Base-by-base conservation (phyloP, 1,140 invertebrate species). In the Drosophila simulans region DNA sequence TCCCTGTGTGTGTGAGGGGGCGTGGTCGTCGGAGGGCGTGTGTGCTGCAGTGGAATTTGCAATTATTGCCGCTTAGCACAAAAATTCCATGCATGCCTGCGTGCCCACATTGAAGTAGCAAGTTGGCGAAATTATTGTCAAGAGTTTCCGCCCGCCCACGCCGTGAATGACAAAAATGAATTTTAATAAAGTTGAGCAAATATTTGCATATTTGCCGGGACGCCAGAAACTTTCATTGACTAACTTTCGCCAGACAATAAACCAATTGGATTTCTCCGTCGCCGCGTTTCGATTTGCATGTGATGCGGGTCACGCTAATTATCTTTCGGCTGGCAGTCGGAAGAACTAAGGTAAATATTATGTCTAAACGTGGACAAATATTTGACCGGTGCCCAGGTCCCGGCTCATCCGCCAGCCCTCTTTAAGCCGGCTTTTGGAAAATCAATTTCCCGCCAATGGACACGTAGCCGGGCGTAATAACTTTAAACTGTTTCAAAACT, bases 11-110 rank as follows among this genome's bases (percentile, higher is more conserved):
- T 37, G 35, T 13, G 4, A 4, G 11, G 12, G 37, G 12, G 55
- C 25, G 62, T 62, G 63, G 52, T 31, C 59, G 4, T 4, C 4
- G 43, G 13, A 5, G 22, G 13, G 27, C 8, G 49, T 64, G 55
- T 69, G 69, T 57, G 83, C 68, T 88, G 83, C 76, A 69, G 54
- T 80, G 80, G 83, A 88, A 88, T 89, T 88, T 88, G 84, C 83
- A 88, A 88, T 88, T 88, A 88, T 89, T 88, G 83, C 83, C 83
- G 83, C 84, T 88, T 88, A 88, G 83, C 83, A 89, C 48, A 77
- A 78, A 70, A 78, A 88, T 88, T 88, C 79, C 66, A 80, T 45
- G 80, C 65, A 88, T 88, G 71, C 74, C 81, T 52, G 51, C 71
- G 77, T 73, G 76, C 72, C 71, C 80, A 71, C 79, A 72, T 79